Evolutionary conservation across 2,888 invertebrate genomes (phyloP).

Genomic region (Caradrina kadenii): DNA sequence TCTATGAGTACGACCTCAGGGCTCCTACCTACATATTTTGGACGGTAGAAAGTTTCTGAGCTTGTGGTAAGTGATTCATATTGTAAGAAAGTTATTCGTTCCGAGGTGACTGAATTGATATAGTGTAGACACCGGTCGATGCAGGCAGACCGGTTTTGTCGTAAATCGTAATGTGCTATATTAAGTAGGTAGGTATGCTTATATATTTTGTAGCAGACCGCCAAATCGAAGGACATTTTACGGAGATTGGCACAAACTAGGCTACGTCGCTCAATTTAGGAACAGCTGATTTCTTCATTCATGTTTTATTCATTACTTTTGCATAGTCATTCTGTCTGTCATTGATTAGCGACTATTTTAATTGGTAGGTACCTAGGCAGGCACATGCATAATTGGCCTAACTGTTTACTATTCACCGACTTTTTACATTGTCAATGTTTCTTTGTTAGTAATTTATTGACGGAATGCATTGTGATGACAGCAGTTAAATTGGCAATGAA

Average conservation of each 20-base stretch:
- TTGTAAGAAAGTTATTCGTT: conserved; percentile 82
- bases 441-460: conserved; percentile 22
- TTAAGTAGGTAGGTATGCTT: conserved; percentile 50
- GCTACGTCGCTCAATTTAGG: conserved; percentile 49
- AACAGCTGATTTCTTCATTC: conserved; percentile 73
- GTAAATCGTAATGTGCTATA: conserved; percentile 80
- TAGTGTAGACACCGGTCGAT: conserved; percentile 75
- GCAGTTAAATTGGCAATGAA: conserved; percentile 32
- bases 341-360: conserved; percentile 51
- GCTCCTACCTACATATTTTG: conserved; percentile 44
- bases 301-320: conserved; percentile 65
- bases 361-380: conserved; percentile 25
- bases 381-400: conserved; percentile 29
- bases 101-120: conserved; percentile 84
- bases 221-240: conserved; percentile 79
- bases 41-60: conserved; percentile 66
- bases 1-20: conserved; percentile 8
- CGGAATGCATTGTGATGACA: conserved; percentile 34
- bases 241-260: conserved; percentile 65
- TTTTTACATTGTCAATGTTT: conserved; percentile 37
- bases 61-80: conserved; percentile 77
- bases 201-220: conserved; percentile 68
- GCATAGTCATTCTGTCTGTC: conserved; percentile 62
- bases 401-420: conserved; percentile 38
- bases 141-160: conserved; percentile 84